These are phyloP conservation scores for Muntiacus reevesi DNA, from an alignment of 2,113 vertebrate genomes.

Conservation along the genomic window DNA sequence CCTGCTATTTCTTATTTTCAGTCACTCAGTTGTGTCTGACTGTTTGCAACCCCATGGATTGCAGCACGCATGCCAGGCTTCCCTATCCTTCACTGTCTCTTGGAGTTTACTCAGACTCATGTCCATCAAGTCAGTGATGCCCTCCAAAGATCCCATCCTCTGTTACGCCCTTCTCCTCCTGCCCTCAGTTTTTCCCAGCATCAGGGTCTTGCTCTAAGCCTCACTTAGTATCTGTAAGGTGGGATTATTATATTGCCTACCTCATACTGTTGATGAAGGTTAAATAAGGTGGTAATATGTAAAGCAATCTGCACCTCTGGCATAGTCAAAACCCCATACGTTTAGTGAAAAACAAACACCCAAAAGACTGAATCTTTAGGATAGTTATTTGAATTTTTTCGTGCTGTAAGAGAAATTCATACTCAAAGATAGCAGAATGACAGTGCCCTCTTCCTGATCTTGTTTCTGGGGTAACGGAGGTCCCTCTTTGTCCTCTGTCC, in stretches of 20 bases:
- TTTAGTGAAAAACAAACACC: not conserved
- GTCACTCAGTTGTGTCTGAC: not conserved
- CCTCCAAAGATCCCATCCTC: not conserved
- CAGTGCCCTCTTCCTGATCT: not conserved
- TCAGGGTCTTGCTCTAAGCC: not conserved
- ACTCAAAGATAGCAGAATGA: not conserved
- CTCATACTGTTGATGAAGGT: not conserved
- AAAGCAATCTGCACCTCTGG: not conserved
- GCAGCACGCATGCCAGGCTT: not conserved
- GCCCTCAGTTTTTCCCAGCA: not conserved
- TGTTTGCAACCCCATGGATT: not conserved
- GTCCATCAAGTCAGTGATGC: not conserved
- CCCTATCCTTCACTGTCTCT: not conserved
- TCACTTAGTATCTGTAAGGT: not conserved
- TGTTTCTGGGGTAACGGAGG: not conserved
- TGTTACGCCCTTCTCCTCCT: not conserved
- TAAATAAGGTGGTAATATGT: not conserved
- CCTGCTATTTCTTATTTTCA: not conserved
- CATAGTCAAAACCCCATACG: not conserved
- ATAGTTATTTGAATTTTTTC: not conserved
- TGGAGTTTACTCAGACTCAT: not conserved
- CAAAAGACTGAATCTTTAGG: not conserved
- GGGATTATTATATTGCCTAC: rapidly evolving
- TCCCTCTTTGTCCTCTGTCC: not conserved
- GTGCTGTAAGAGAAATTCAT: not conserved